Base-by-base conservation (phyloP, 2,888 invertebrate species). In the Eupelmus urozonus region DNA sequence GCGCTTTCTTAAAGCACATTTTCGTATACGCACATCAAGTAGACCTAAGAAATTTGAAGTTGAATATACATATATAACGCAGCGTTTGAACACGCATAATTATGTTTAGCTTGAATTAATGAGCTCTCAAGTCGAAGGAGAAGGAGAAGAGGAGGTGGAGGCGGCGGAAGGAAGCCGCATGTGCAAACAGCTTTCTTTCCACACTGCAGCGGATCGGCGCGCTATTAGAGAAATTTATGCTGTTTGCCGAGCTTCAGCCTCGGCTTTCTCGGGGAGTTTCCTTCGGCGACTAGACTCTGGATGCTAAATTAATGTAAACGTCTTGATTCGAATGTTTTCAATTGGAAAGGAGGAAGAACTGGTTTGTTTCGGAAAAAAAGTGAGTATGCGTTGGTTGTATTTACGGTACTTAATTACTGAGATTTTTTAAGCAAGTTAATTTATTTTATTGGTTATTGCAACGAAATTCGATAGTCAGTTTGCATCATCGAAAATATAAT, bases 21-120 rank as follows among this genome's bases (percentile, higher is more conserved):
- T 11, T 51, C 27, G 34, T 45, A 45, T 45, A 45, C 45, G n/a
- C n/a, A n/a, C n/a, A n/a, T n/a, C n/a, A n/a, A 13, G 45, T 13
- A 16, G 2, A 16, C 45, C 2, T 7, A 40, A 60, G 60, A 20
- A 20, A 27, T 60, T 20, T 16, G 9, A 60, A 60, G 60, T 40
- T 20, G 34, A 34, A 2, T 45, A 45, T 45, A 45, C 13, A 45
- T 45, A 45, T 16, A 45, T 45, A 34, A 13, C 45, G 18, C 27
- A 29, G 20, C 40, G 59, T 74, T 74, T 74, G 45, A 65, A 78
- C 81, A 78, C 66, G 82, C 77, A 13, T 83, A 84, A 81, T 84
- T 82, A 81, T 82, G 82, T 82, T 84, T 84, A 79, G 79, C 80
- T 81, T 80, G 76, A 82, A 81, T 82, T 84, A 82, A 82, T 82